Base-by-base conservation (phyloP, 2,113 vertebrate species). In the Rana temporaria region DNA sequence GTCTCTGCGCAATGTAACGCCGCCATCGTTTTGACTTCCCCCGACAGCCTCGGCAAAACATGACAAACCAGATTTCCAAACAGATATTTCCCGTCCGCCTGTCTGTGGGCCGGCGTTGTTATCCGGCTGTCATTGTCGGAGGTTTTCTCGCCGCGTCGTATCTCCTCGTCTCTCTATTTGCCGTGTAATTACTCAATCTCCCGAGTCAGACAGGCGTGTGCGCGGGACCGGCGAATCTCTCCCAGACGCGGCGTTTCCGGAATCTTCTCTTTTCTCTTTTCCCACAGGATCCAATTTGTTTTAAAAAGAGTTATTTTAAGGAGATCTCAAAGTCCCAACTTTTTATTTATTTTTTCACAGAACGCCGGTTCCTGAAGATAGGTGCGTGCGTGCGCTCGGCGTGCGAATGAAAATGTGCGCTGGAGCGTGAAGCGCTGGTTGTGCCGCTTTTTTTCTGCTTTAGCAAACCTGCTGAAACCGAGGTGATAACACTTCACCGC, bases 261-360 rank as follows among this genome's bases (percentile, higher is more conserved):
- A 42, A 42, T 7, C 38, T 57, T 30, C 52, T n/a, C 34, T 55
- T 73, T 59, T 73, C 24, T 34, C 38, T 59, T 59, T 73, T 73
- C 71, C 71, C 71, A 59, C 55, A 57, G 34, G 69, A 56, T 19
- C 59, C 11, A 18, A 59, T 59, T 38, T 24, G 17, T 73, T 34
- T n/a, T 15, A 34, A 55, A 55, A 53, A n/a, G 67, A 71, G 55
- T 59, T 34, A 34, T 73, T 57, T 59, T 69, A 19, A 26, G 1
- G 53, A 9, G 4, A 19, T 53, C 24, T 57, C 24, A 14, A 26
- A 26, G 68, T 55, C 3, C 6, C 48, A 30, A 30, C 3, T 30
- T 30, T 30, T 30, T 30, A 2, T 71, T 56, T 73, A 30, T 71
- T 8, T 42, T 42, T 42, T 42, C 38, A 42, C 38, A 9, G 38